Base-by-base conservation (phyloP, 2,888 invertebrate species). In the Dexiosoma caninum region DNA sequence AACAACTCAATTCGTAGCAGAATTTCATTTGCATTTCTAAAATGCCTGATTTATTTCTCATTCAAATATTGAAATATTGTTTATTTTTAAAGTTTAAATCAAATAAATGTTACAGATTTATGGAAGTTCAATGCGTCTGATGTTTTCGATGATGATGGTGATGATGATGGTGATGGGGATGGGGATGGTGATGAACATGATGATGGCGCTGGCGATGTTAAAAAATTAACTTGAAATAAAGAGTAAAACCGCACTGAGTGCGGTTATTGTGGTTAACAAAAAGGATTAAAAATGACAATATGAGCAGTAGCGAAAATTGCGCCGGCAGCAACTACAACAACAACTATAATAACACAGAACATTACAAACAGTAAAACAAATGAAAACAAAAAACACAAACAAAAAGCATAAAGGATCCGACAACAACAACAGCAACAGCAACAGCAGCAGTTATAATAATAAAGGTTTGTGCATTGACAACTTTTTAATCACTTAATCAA, bases 401-500 rank as follows among this genome's bases (percentile, higher is more conserved):
- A 3, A 23, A 21, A 30, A 40, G 21, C 27, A 57, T 37, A 69
- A 81, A 60, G 49, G 59, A 76, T 30, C 55, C 60, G 78, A 44
- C 53, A 37, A 51, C 42, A 69, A 35, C 55, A 66, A 70, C 57
- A 70, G 70, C 64, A 71, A 53, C 27, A 67, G 44, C 57, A 69
- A 32, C 35, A 12, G 4, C 57, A 69, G 23, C 27, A 12, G 7
- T 42, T 8, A 51, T 62, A 60, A 75, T 80, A 60, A 74, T 76
- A 78, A 78, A 81, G 74, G 83, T 83, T 84, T 85, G 84, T 85
- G 85, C 86, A 88, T 86, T 86, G 88, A 86, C 88, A 88, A 87
- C 88, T 85, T 87, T 88, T 88, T 88, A 88, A 88, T 88, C 88
- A 88, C 88, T 88, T 88, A 88, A 88, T 88, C 87, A 88, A 88